Evolutionary conservation across 37 sponge, comb jelly and placozoan species (phyloP).

Genomic region (Aplysina aerophoba): DNA sequence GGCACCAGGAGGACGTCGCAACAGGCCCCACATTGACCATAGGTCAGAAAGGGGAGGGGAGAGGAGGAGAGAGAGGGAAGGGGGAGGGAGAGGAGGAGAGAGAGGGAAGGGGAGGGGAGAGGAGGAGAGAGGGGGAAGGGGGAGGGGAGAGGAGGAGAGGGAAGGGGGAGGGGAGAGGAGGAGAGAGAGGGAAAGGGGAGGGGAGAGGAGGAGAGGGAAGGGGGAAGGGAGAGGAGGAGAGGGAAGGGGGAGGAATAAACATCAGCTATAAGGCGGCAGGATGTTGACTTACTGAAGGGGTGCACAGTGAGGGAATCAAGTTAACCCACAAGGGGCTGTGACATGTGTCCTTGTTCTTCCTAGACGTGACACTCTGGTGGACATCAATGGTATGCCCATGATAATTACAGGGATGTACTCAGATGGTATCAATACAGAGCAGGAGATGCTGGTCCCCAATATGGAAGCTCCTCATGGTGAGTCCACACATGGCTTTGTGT

Average conservation of each 20-base stretch:
- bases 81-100: too few species aligned
- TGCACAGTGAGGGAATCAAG: neutral
- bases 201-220: too few species aligned
- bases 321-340: neutral
- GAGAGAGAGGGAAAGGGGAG: too few species aligned
- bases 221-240: too few species aligned
- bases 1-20: neutral
- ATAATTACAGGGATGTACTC: slow-evolving; percentile 23
- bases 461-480: slow-evolving; percentile 1
- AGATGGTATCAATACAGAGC: neutral
- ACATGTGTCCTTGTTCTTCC: neutral
- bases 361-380: slow-evolving; percentile 16
- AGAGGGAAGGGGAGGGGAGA: too few species aligned
- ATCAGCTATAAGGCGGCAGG: too few species aligned
- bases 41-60: neutral
- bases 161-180: too few species aligned
- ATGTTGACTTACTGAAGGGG: too few species aligned
- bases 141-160: too few species aligned
- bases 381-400: slow-evolving; percentile 18
- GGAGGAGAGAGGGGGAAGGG: too few species aligned
- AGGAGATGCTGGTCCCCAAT: slow-evolving; percentile 5
- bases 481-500: neutral
- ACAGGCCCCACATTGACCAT: neutral
- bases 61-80: too few species aligned
- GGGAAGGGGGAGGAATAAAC: too few species aligned